Percentiles rank a stretch among this genome's conserved stretches.
Conservation (phyloP, 1,140 invertebrate genomes). For the Wiebesia pumilae region DNA sequence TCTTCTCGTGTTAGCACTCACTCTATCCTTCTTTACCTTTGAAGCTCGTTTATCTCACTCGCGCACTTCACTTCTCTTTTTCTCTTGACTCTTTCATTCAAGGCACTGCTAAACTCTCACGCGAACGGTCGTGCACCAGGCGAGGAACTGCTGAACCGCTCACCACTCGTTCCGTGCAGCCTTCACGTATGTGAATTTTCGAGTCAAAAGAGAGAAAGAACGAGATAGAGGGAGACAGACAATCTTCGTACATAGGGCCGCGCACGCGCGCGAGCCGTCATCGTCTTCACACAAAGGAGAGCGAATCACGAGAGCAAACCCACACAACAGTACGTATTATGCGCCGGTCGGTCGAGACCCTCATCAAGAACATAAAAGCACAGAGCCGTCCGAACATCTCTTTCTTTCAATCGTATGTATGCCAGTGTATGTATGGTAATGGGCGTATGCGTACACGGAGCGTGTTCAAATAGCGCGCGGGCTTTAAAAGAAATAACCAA, state of each 20-base stretch:
- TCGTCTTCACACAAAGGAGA: slow-evolving; percentile 6
- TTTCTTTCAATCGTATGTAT: background rate
- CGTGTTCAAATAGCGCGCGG: background rate
- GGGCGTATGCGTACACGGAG: background rate
- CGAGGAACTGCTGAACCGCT: slow-evolving; percentile 41
- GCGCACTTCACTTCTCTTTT: slow-evolving; percentile 30
- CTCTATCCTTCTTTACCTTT: background rate
- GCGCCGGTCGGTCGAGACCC: background rate
- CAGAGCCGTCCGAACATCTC: background rate
- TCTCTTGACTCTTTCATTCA: background rate
- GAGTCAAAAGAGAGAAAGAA: background rate
- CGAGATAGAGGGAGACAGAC: slow-evolving; percentile 3
- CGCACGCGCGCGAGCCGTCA: background rate
- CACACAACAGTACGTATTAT: background rate
- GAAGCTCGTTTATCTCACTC: slow-evolving; percentile 12
- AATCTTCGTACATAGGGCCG: background rate
- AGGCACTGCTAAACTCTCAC: background rate
- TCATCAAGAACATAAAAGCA: background rate
- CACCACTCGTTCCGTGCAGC: slow-evolving; percentile 16
- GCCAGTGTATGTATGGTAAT: background rate
- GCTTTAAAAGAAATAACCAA: background rate
- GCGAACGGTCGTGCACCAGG: slow-evolving; percentile 42
- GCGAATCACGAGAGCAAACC: background rate
- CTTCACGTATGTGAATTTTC: slow-evolving; percentile 24
- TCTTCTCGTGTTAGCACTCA: no score